phyloP scores from a whole-genome alignment of 2,888 invertebrate species.

The Philaethria dido region DNA sequence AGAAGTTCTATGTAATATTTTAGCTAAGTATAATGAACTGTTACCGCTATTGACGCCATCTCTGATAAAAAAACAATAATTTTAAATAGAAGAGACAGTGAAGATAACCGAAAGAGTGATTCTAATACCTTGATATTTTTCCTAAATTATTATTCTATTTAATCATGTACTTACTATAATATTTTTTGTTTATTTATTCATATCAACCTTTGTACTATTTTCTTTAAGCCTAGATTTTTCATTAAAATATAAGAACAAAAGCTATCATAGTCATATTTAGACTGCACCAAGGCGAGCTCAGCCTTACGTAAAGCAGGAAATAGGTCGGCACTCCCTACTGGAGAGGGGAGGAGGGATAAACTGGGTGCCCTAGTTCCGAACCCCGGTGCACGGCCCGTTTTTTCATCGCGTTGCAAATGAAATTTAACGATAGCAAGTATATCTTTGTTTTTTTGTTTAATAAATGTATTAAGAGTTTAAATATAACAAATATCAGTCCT shows the following conservation, averaged over 20 bases:
- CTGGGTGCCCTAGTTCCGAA: constrained; percentile 73
- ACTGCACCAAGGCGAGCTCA: constrained; percentile 47
- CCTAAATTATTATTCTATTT: too few relatives aligned
- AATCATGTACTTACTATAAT: too few relatives aligned
- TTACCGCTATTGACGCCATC: too few relatives aligned
- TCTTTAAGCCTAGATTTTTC: background rate
- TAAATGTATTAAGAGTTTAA: constrained; percentile 10
- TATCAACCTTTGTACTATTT: background rate
- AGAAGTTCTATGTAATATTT: too few relatives aligned
- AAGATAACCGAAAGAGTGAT: too few relatives aligned
- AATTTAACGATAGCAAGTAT: constrained; percentile 44
- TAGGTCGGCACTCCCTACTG: constrained; percentile 62
- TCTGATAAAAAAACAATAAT: too few relatives aligned
- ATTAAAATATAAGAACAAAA: constrained; percentile 27
- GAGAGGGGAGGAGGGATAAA: constrained; percentile 50
- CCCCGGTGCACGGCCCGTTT: constrained; percentile 46
- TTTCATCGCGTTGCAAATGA: constrained; percentile 58
- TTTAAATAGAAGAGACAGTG: too few relatives aligned
- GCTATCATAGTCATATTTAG: constrained; percentile 43
- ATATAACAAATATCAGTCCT: background rate
- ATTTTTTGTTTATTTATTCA: too few relatives aligned
- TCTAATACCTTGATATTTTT: too few relatives aligned
- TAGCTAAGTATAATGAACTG: too few relatives aligned
- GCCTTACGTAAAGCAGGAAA: constrained; percentile 64
- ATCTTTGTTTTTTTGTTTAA: constrained; percentile 7